Percentiles rank a stretch among this genome's conserved stretches.
Evolutionary conservation across 2,113 vertebrate genomes (phyloP).

Genomic region (Tretioscincus oriximinensis): DNA sequence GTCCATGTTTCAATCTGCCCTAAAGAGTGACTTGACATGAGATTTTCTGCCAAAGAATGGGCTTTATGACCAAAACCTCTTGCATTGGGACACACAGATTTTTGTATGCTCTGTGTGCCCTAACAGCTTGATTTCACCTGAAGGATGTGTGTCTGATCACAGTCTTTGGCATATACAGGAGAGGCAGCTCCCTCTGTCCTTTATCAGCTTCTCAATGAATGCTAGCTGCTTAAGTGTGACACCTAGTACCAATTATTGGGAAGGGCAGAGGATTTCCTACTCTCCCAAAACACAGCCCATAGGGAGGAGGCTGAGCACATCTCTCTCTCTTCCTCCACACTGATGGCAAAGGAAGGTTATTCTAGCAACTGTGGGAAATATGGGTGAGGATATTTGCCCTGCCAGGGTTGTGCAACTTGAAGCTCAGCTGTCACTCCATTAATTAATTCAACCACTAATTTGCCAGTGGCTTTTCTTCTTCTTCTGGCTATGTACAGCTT

Average conservation of each 20-base stretch:
- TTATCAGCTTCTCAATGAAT: constrained; percentile 14
- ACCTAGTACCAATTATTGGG: background rate
- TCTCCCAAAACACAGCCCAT: constrained; percentile 6
- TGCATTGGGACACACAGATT: background rate
- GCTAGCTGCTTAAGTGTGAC: constrained; percentile 40
- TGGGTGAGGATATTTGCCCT: background rate
- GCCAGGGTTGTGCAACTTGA: background rate
- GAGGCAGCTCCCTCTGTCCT: constrained; percentile 50
- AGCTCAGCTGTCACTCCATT: background rate
- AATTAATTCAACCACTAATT: background rate
- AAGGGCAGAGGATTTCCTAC: constrained; percentile 7
- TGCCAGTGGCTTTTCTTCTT: background rate
- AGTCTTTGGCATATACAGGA: background rate
- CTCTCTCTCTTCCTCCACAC: background rate
- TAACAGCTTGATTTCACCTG: too few relatives aligned
- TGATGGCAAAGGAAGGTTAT: background rate
- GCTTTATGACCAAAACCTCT: too few relatives aligned
- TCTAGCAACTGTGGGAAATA: constrained; percentile 17
- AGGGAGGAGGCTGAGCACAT: background rate
- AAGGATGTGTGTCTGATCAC: too few relatives aligned
- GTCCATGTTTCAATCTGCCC: too few relatives aligned
- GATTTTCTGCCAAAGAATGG: too few relatives aligned
- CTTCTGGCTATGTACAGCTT: background rate
- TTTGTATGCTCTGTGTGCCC: constrained; percentile 32
- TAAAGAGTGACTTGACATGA: too few relatives aligned